Conservation (phyloP, 2,888 invertebrate species). For the Harpalus rubripes region DNA sequence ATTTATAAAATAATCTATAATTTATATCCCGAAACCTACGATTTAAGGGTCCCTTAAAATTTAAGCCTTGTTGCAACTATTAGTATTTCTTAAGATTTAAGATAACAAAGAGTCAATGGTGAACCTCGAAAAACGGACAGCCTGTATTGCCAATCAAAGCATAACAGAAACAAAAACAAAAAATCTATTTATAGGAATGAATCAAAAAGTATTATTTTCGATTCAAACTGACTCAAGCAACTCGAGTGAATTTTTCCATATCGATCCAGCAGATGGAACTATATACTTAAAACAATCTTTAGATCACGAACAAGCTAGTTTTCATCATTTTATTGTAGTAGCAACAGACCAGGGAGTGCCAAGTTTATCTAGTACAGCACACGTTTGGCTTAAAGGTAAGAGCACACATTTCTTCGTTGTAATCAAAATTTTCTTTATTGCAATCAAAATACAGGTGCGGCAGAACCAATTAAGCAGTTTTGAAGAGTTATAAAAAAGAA, state of each 20-base stretch:
- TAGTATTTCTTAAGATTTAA: too few relatives aligned
- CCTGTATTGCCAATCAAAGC: neutral
- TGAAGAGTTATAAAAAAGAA: too few relatives aligned
- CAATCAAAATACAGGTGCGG: too few relatives aligned
- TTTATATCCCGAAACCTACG: too few relatives aligned
- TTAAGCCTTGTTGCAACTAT: too few relatives aligned
- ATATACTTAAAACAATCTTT: conserved; percentile 88
- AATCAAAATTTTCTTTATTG: neutral
- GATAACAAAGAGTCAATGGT: too few relatives aligned
- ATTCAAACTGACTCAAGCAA: conserved; percentile 83
- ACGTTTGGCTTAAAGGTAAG: conserved; percentile 88
- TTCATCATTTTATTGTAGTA: conserved; percentile 88
- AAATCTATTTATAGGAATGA: conserved; percentile 77
- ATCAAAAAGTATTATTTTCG: conserved; percentile 85
- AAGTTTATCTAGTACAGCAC: conserved; percentile 87
- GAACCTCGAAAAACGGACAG: neutral
- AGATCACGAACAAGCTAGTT: conserved; percentile 87
- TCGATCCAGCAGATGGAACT: conserved; percentile 87
- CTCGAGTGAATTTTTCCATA: conserved; percentile 85
- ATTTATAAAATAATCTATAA: too few relatives aligned
- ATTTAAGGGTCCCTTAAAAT: too few relatives aligned
- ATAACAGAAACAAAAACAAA: neutral
- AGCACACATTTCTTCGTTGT: neutral
- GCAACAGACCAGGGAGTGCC: conserved; percentile 93
- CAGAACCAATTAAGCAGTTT: too few relatives aligned